These are phyloP conservation scores for Epinephelus fuscoguttatus DNA, from an alignment of 2,113 vertebrate species.

Conservation along the genomic window DNA sequence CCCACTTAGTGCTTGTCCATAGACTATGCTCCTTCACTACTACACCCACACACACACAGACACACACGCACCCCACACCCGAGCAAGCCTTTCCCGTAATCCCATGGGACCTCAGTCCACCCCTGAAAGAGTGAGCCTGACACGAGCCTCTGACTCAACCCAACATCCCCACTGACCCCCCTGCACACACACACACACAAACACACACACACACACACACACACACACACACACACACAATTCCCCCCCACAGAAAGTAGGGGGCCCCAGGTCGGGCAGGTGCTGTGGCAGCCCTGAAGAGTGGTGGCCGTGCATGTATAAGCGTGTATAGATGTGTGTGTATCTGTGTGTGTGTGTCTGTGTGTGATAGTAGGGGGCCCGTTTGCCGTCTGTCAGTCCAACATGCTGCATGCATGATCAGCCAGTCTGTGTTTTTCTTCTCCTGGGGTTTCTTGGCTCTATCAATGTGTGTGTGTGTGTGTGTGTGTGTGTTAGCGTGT, in stretches of 20 bases:
- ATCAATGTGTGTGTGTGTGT: constrained; percentile 12
- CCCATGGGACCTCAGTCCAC: constrained; percentile 69
- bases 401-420: constrained; percentile 71
- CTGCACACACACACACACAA: constrained; percentile 64
- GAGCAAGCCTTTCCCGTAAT: constrained; percentile 69
- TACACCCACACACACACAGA: constrained; percentile 47
- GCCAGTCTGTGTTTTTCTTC: constrained; percentile 65
- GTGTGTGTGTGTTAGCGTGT: constrained; percentile 5
- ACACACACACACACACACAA: constrained; percentile 63
- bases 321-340: constrained; percentile 33
- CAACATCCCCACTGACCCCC: constrained; percentile 30
- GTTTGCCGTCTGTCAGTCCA: constrained; percentile 76
- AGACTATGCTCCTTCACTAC: constrained; percentile 66
- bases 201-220: constrained; percentile 28
- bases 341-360: constrained; percentile 31
- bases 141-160: constrained; percentile 75
- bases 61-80: constrained; percentile 29
- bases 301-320: constrained; percentile 25
- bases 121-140: constrained; percentile 80
- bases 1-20: constrained; percentile 76
- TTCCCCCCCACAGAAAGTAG: constrained; percentile 39
- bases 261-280: constrained; percentile 80
- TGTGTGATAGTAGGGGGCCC: constrained; percentile 39
- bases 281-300: constrained; percentile 70
- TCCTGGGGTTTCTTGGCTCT: constrained; percentile 68